A percentile compares a stretch with the other conserved stretches of the same genome.
Conservation (phyloP, 1,140 invertebrate species). For the Calephelis virginiensis region DNA sequence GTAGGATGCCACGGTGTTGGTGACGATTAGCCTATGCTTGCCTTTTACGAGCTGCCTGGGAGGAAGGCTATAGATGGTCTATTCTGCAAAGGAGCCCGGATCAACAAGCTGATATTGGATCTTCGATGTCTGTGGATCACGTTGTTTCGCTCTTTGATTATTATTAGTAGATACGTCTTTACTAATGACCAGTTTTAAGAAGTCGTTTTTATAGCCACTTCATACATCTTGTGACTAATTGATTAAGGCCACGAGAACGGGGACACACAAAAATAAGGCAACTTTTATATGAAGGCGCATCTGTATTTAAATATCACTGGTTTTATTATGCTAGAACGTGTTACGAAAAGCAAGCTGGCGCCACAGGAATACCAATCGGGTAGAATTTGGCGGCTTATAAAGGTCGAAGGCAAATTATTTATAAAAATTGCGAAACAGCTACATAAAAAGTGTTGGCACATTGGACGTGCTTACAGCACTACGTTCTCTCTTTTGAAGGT, state of each 20-base stretch:
- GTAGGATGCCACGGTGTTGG: too few species aligned
- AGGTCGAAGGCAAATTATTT: slow-evolving; percentile 75
- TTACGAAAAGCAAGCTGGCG: slow-evolving; percentile 65
- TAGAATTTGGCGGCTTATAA: slow-evolving; percentile 69
- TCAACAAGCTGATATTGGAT: neutral
- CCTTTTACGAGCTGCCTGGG: too few species aligned
- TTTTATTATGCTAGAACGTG: slow-evolving; percentile 42
- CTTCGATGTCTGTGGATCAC: slow-evolving; percentile 1
- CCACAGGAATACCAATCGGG: slow-evolving; percentile 72
- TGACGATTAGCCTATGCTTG: too few species aligned
- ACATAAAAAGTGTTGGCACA: slow-evolving; percentile 73
- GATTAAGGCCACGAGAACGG: too few species aligned
- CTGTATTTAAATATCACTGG: slow-evolving; percentile 39
- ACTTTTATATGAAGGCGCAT: neutral
- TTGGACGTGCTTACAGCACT: slow-evolving; percentile 67
- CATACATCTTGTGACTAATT: too few species aligned
- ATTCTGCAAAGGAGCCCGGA: too few species aligned
- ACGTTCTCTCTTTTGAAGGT: slow-evolving; percentile 77
- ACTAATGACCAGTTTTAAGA: too few species aligned
- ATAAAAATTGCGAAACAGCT: slow-evolving; percentile 71
- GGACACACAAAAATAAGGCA: neutral
- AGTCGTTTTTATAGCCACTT: too few species aligned
- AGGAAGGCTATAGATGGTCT: too few species aligned
- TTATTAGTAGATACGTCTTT: too few species aligned
- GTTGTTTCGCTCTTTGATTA: neutral